Evolutionary conservation across 1,140 invertebrate species (phyloP), one percentile per base, ranked within the genome.

Genomic region (Alviniconcha marisindica): DNA sequence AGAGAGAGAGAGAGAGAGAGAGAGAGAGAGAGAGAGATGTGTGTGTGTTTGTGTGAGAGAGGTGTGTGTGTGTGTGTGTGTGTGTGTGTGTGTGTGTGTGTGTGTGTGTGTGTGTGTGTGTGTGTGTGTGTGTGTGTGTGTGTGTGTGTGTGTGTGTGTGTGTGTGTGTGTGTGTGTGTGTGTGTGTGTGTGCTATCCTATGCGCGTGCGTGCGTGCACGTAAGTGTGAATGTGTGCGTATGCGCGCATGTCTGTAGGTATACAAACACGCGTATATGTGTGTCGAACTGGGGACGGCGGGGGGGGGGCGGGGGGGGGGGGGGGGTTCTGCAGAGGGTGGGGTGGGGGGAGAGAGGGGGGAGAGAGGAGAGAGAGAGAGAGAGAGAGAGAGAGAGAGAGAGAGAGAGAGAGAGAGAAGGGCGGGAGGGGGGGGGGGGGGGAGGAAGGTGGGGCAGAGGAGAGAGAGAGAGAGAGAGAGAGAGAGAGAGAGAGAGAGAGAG

Each of bases 401-500:
- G 48, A 51, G 74, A 77, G 38, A 44, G 38, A 77, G 21, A 77
- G 36, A 42, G 40, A 77, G 14, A 51, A 54, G 31, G 51, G 24
- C 4, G 51, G n/a, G 15, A 36, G 24, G n/a, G 31, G 33, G 28
- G 28, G 14, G 7, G 77, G 56, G 44, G 31, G 36, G 28, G 28
- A 79, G 44, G 31, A 56, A 79, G 77, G 33, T 28, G 44, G 44
- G 31, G 77, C 54, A 54, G 51, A 54, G 24, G 51, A n/a, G 33
- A 36, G 33, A n/a, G 54, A 77, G 40, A 36, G 36, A 83, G 81
- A 77, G 36, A 36, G 36, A 83, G 81, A 54, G 36, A 36, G 36
- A 77, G 81, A 60, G 48, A 42, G 48, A 77, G 69, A 60, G 48
- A 42, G 48, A 54, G 71, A 38, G 40, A 42, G 31, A 81, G 80